These are phyloP conservation scores for Carapus acus DNA, from an alignment of 2,797 vertebrate genomes.

Conservation along the genomic window DNA sequence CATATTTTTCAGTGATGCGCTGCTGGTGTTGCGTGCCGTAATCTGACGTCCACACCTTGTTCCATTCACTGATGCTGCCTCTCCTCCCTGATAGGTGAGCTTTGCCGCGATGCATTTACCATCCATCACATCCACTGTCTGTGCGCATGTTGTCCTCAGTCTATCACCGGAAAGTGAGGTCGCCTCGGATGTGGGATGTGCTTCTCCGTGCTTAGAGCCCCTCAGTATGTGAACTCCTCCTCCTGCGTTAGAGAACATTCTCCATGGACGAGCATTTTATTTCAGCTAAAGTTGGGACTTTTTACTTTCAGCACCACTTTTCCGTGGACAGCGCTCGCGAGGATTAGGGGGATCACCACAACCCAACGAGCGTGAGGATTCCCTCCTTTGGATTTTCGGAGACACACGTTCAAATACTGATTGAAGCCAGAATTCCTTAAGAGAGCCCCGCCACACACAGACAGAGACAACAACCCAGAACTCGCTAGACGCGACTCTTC, in stretches of 20 bases:
- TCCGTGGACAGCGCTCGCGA: slow-evolving; percentile 62
- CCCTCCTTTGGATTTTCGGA: slow-evolving; percentile 59
- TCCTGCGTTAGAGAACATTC: slow-evolving; percentile 12
- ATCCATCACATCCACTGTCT: slow-evolving; percentile 63
- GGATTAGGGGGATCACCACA: slow-evolving; percentile 40
- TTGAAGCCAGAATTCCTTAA: slow-evolving; percentile 27
- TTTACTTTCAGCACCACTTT: slow-evolving; percentile 69
- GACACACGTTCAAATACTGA: slow-evolving; percentile 50
- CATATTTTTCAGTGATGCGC: slow-evolving; percentile 26
- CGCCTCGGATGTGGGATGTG: slow-evolving; percentile 59
- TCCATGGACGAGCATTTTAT: slow-evolving; percentile 26
- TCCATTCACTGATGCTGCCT: slow-evolving; percentile 44
- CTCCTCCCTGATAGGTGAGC: slow-evolving; percentile 49
- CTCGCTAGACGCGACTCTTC: slow-evolving; percentile 23
- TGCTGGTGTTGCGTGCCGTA: slow-evolving; percentile 34
- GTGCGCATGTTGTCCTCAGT: slow-evolving; percentile 53
- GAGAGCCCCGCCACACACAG: background rate
- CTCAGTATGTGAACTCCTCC: slow-evolving; percentile 32
- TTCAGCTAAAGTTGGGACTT: slow-evolving; percentile 61
- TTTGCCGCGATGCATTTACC: slow-evolving; percentile 57
- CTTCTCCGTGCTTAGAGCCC: slow-evolving; percentile 44
- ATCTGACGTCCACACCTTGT: slow-evolving; percentile 40
- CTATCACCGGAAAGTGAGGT: slow-evolving; percentile 61
- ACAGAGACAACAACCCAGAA: slow-evolving; percentile 13
- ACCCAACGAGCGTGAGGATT: slow-evolving; percentile 48